Evolutionary conservation across 2,797 vertebrate species (phyloP).

Genomic region (Typhlichthys subterraneus): DNA sequence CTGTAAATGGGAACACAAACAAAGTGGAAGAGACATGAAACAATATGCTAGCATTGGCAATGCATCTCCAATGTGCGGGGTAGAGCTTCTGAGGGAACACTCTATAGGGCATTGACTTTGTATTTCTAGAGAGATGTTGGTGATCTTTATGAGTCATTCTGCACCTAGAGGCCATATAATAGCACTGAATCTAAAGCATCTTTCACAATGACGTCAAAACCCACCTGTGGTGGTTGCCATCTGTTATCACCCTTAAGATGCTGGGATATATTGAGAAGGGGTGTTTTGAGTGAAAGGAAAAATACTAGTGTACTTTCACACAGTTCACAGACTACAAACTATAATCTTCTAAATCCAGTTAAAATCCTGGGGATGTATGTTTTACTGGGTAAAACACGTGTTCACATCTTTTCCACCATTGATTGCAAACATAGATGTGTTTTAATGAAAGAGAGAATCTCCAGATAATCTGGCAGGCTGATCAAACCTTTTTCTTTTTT

Average conservation of each 20-base stretch:
- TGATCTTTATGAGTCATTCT: too few relatives aligned
- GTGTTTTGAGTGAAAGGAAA: slow-evolving; percentile 32
- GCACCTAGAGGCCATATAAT: too few relatives aligned
- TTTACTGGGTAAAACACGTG: slow-evolving; percentile 42
- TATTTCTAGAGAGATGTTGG: too few relatives aligned
- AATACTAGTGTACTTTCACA: slow-evolving; percentile 60
- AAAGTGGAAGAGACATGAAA: too few relatives aligned
- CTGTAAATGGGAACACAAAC: too few relatives aligned
- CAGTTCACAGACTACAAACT: slow-evolving; percentile 49
- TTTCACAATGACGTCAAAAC: too few relatives aligned
- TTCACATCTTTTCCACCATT: slow-evolving; percentile 20
- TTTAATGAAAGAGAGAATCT: slow-evolving; percentile 49
- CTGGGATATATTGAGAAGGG: slow-evolving; percentile 37
- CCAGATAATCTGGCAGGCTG: slow-evolving; percentile 59
- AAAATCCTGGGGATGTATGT: slow-evolving; percentile 58
- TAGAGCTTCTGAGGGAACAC: too few relatives aligned
- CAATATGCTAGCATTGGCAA: too few relatives aligned
- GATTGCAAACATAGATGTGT: slow-evolving; percentile 45
- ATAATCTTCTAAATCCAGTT: slow-evolving; percentile 67
- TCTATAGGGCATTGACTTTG: too few relatives aligned
- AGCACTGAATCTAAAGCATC: too few relatives aligned
- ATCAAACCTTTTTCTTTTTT: slow-evolving; percentile 45
- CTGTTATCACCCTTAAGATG: slow-evolving; percentile 29
- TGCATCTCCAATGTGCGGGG: too few relatives aligned
- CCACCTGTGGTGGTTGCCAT: too few relatives aligned